Evolutionary conservation across 2,113 vertebrate species (phyloP), one percentile per base, ranked within the genome.

Genomic region (Dinomys branickii): DNA sequence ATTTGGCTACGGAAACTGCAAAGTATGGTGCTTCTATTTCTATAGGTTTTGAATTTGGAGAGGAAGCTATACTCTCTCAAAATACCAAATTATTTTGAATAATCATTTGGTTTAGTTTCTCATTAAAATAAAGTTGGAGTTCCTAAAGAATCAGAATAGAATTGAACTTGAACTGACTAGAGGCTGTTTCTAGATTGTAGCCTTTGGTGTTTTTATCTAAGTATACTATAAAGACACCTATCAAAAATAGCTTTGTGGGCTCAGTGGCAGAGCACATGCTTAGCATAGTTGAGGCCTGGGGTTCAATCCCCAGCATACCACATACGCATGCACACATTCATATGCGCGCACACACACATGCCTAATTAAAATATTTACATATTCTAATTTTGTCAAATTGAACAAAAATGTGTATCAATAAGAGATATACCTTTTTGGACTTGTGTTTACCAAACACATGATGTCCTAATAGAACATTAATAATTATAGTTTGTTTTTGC

Each of bases 101-200:
- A 65, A 82, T 83, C 83, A 63, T 16, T 71, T 54, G 41, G 33
- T 61, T 93, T 80, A 90, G 50, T 69, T 91, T 90, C 38, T 78
- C 71, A 28, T 85, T 73, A 41, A 56, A 83, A 90, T 92, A 83
- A 89, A 97, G 38, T 33, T 88, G 5, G 38, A 90, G 77, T 93
- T 86, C 88, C 71, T 73, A 59, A 0, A 83, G 73, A 44, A 63
- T 87, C 35, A 71, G 59, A 50, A 50, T 13, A 85, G 63, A 71
- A 81, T 58, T 96, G 71, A 91, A 28, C 58, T 14, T 82, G 33
- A 58, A 44, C 24, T 38, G 52, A 41, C 26, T 22, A 11, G 5
- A 87, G n/a, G n/a, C 26, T 81, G 3, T 8, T 19, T 71, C 22
- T 85, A 69, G 56, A 12, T 1, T 47, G 41, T 30, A 50, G n/a